phyloP scores from a whole-genome alignment of 2,888 invertebrate species.

The Siphlonurus alternatus region DNA sequence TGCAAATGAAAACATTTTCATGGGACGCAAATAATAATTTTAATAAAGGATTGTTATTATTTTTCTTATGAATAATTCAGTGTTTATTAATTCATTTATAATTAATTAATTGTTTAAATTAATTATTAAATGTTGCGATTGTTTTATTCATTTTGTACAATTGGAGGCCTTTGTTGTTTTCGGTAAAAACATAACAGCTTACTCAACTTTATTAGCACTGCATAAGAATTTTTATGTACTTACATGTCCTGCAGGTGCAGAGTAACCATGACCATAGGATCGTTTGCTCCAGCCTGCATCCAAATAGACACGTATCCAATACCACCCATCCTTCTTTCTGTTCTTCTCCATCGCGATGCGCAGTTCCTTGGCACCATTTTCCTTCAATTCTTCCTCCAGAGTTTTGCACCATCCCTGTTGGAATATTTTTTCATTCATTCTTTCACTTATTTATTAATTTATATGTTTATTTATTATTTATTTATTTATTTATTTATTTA shows the following conservation, averaged over 20 bases:
- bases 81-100: neutral
- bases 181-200: too few species aligned
- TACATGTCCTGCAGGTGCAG: neutral
- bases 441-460: conserved; percentile 7
- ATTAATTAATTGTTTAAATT: neutral
- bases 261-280: neutral
- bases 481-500: too few species aligned
- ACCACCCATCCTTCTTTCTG: neutral
- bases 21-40: too few species aligned
- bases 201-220: neutral
- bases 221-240: neutral
- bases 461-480: conserved; percentile 4
- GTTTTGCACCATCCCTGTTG: neutral
- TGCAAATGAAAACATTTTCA: too few species aligned
- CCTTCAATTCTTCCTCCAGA: conserved; percentile 9
- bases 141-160: too few species aligned
- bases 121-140: too few species aligned
- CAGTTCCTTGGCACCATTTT: conserved; percentile 28
- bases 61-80: neutral
- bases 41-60: too few species aligned
- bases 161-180: too few species aligned
- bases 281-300: neutral
- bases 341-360: conserved; percentile 20
- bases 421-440: conserved; percentile 4
- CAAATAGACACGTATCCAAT: neutral